Percentiles rank a stretch among this genome's conserved stretches.
These are phyloP conservation scores for Metallyticus violacea DNA, from an alignment of 2,888 invertebrate species.

Conservation along the genomic window DNA sequence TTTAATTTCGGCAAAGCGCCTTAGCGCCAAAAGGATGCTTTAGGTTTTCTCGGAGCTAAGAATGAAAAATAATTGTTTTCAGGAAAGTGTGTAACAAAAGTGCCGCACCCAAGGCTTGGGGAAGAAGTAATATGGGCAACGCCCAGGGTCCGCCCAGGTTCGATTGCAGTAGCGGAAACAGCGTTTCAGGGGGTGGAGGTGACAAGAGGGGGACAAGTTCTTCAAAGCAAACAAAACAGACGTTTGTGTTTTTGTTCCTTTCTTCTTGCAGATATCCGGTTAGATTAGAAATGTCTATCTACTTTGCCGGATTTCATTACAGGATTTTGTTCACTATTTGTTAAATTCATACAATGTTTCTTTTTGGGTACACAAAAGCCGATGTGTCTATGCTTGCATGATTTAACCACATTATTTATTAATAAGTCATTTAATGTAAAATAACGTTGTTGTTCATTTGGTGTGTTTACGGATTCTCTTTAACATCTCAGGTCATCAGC, in stretches of 20 bases:
- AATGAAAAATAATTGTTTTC: constrained; percentile 8
- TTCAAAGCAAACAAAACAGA: not conserved
- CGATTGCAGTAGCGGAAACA: constrained; percentile 1
- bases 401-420: no score
- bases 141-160: constrained; percentile 15
- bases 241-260: no score
- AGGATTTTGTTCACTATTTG: no score
- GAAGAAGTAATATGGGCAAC: constrained; percentile 11
- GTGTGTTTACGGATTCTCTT: no score
- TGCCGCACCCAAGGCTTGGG: constrained; percentile 7
- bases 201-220: not conserved
- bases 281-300: no score
- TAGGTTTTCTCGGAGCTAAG: not conserved
- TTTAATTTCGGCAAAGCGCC: not conserved
- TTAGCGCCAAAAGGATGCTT: not conserved
- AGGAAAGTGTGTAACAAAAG: not conserved
- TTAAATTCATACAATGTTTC: no score
- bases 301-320: no score
- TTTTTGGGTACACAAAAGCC: no score
- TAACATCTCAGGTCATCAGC: no score
- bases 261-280: not conserved
- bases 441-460: no score
- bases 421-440: no score
- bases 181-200: not conserved
- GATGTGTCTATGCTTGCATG: no score